These are phyloP conservation scores for Acrocephalus scirpaceus DNA, from an alignment of 2,797 vertebrate genomes.

Conservation along the genomic window DNA sequence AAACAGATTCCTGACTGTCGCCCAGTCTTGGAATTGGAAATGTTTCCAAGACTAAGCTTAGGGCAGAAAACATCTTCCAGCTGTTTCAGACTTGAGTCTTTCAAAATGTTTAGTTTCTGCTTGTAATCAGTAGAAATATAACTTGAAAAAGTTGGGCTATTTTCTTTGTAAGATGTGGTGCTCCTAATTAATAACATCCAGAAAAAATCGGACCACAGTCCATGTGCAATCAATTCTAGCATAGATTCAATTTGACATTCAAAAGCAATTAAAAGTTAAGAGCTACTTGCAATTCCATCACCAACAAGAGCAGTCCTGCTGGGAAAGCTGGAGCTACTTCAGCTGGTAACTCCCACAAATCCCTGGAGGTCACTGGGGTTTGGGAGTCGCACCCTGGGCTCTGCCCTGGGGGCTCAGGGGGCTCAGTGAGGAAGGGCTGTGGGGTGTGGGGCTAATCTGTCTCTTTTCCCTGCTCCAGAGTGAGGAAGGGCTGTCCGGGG, in stretches of 20 bases:
- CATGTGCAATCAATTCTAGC: neutral
- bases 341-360: neutral
- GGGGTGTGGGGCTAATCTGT: constrained; percentile 60
- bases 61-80: neutral
- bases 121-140: neutral
- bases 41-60: neutral
- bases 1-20: neutral
- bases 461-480: constrained; percentile 73
- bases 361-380: neutral
- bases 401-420: neutral
- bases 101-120: neutral
- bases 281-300: neutral
- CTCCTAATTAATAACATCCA: neutral
- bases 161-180: neutral
- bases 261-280: neutral
- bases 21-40: neutral
- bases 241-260: neutral
- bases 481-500: neutral
- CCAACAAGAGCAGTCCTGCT: neutral
- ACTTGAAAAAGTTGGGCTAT: neutral
- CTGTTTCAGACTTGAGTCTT: neutral
- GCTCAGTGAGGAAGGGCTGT: neutral
- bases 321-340: neutral
- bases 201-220: neutral
- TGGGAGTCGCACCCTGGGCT: fast-evolving